phyloP scores from a whole-genome alignment of 2,797 vertebrate species.

The Phalanger gymnotis region DNA sequence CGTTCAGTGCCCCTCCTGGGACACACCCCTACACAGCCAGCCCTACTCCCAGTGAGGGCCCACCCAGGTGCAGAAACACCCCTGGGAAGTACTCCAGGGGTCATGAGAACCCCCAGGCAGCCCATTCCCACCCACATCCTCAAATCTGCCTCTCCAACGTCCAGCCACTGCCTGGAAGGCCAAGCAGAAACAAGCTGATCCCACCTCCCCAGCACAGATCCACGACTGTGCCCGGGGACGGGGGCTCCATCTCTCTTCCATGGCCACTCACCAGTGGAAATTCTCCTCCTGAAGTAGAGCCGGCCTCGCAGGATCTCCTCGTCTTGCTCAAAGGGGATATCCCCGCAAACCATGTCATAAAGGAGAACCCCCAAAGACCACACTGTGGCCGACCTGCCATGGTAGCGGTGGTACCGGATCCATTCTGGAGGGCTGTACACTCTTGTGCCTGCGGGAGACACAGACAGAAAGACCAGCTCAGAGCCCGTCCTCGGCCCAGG shows the following conservation, averaged over 20 bases:
- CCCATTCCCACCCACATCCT: too few species aligned
- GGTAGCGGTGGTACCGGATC: slow-evolving; percentile 98
- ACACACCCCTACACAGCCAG: background rate
- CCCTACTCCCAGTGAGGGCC: too few species aligned
- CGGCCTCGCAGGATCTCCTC: slow-evolving; percentile 95
- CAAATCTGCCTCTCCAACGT: too few species aligned
- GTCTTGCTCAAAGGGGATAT: slow-evolving; percentile 98
- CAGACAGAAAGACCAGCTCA: accelerated
- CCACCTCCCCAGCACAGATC: too few species aligned
- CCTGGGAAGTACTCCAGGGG: too few species aligned
- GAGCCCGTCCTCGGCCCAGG: accelerated
- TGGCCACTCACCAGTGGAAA: slow-evolving; percentile 90
- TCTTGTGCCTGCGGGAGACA: slow-evolving; percentile 89
- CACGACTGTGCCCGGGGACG: accelerated
- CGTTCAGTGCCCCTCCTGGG: background rate
- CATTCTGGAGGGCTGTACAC: slow-evolving; percentile 99
- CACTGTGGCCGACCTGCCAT: slow-evolving; percentile 96
- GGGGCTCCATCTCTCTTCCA: too few species aligned
- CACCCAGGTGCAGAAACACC: background rate
- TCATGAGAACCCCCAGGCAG: too few species aligned
- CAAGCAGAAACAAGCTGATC: accelerated
- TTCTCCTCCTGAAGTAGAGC: slow-evolving; percentile 95
- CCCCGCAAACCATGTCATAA: slow-evolving; percentile 98
- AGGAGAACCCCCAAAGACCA: slow-evolving; percentile 98
- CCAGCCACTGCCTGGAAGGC: too few species aligned